phyloP scores from a whole-genome alignment of 2,797 vertebrate species.

The Crocodylus rhombifer region DNA sequence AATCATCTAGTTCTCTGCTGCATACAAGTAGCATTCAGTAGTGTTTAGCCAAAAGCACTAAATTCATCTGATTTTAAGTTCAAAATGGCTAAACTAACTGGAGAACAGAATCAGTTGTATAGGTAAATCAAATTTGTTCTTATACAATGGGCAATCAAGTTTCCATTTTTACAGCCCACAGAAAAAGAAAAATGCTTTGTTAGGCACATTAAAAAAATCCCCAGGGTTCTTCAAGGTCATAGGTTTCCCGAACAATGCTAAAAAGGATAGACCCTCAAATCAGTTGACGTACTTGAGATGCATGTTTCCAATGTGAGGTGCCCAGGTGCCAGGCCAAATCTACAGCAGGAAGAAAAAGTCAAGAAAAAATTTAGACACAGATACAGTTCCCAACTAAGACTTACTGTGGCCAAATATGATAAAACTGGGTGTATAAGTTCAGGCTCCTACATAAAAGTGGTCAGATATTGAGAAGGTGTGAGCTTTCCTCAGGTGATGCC shows the following conservation, averaged over 20 bases:
- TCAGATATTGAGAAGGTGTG: neutral
- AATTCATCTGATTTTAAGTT: constrained; percentile 90
- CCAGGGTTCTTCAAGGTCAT: constrained; percentile 82
- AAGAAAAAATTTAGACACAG: constrained; percentile 68
- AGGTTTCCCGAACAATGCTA: constrained; percentile 82
- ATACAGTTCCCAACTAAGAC: constrained; percentile 6
- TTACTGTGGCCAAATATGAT: constrained; percentile 34
- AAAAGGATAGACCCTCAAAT: constrained; percentile 82
- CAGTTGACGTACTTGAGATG: constrained; percentile 99
- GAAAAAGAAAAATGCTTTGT: constrained; percentile 87
- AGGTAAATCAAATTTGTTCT: constrained; percentile 91
- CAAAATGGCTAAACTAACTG: constrained; percentile 96
- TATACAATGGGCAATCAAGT: constrained; percentile 86
- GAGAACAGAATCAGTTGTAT: constrained; percentile 92
- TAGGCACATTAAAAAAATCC: constrained; percentile 92
- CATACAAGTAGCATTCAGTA: constrained; percentile 92
- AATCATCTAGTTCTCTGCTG: constrained; percentile 94
- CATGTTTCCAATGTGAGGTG: constrained; percentile 98
- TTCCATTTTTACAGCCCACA: constrained; percentile 87
- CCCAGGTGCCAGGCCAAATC: constrained; percentile 99
- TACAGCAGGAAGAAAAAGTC: constrained; percentile 83
- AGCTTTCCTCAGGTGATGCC: constrained; percentile 23
- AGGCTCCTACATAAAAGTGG: constrained; percentile 17
- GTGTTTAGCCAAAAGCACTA: constrained; percentile 93
- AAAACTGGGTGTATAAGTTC: neutral